phyloP scores from a whole-genome alignment of 2,888 invertebrate genomes.

The Dexiosoma caninum region DNA sequence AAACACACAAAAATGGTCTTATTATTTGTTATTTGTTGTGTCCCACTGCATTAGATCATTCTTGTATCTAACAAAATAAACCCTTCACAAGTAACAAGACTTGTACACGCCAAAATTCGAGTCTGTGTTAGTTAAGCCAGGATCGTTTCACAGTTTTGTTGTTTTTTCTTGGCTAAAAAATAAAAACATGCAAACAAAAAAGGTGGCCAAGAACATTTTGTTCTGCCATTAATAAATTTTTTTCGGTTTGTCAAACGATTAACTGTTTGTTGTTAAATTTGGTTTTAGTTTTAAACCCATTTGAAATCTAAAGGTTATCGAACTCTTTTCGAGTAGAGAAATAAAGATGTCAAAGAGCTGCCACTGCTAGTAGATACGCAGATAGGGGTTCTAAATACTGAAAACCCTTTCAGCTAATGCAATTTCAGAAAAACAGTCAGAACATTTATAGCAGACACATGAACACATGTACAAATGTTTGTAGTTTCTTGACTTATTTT shows the following conservation, averaged over 20 bases:
- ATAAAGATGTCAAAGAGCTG: constrained; percentile 53
- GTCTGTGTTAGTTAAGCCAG: background rate
- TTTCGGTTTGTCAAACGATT: constrained; percentile 60
- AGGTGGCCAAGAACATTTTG: constrained; percentile 4
- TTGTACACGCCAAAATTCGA: constrained; percentile 10
- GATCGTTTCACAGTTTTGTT: constrained; percentile 56
- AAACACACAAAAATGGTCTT: background rate
- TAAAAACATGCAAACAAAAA: background rate
- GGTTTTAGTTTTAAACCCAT: constrained; percentile 40
- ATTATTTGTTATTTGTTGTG: background rate
- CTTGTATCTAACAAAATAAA: constrained; percentile 20
- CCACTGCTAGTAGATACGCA: background rate
- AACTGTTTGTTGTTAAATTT: constrained; percentile 45
- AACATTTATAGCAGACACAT: constrained; percentile 17
- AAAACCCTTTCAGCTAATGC: constrained; percentile 17
- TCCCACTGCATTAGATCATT: background rate
- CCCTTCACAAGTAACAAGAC: constrained; percentile 19
- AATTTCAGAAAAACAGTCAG: background rate
- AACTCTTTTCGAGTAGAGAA: constrained; percentile 14
- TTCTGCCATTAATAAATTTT: constrained; percentile 30
- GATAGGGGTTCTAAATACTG: constrained; percentile 53
- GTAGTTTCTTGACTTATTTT: constrained; percentile 21
- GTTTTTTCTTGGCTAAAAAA: background rate
- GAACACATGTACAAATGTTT: background rate
- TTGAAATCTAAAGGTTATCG: constrained; percentile 61